phyloP scores from a whole-genome alignment of 1,140 invertebrate genomes.

The Araneus ventricosus region DNA sequence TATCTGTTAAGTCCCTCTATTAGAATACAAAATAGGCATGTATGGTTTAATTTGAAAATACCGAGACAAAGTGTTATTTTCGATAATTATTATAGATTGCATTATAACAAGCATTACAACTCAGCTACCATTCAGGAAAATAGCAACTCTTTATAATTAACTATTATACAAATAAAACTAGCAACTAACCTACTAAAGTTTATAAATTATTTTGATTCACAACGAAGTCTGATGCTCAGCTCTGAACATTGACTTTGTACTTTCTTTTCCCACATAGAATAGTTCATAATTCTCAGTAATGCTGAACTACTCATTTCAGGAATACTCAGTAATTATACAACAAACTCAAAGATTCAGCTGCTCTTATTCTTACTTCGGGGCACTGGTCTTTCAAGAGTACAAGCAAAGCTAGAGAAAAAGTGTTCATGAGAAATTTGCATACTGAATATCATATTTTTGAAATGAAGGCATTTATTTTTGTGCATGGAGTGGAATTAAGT shows the following conservation, averaged over 20 bases:
- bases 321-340: constrained; percentile 79
- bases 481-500: no score
- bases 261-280: neutral
- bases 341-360: constrained; percentile 81
- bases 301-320: neutral
- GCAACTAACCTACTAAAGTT: neutral
- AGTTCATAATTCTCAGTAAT: neutral
- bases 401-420: constrained; percentile 79
- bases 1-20: neutral
- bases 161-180: constrained; percentile 2
- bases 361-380: constrained; percentile 79
- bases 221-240: neutral
- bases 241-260: neutral
- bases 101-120: neutral
- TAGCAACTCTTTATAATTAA: neutral
- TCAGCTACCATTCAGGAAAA: neutral
- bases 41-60: constrained; percentile 23
- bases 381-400: constrained; percentile 80
- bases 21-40: neutral
- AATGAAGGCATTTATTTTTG: no score
- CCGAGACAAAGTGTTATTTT: neutral
- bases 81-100: neutral
- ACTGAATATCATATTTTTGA: no score
- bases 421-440: no score
- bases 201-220: constrained; percentile 27